Conservation (phyloP, 2,797 vertebrate species). For the Muraenolepis orangiensis region DNA sequence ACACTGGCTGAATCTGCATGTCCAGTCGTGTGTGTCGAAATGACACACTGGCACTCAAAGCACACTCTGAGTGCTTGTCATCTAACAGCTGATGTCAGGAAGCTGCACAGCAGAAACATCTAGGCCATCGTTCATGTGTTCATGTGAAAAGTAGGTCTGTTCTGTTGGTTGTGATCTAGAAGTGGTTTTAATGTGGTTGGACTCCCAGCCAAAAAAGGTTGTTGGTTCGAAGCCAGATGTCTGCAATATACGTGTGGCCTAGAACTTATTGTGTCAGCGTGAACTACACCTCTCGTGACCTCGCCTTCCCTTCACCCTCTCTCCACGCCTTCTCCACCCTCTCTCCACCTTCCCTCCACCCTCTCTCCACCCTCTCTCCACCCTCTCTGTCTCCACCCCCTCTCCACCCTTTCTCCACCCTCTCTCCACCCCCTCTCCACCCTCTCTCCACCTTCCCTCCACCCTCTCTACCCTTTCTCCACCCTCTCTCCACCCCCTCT, state of each 20-base stretch:
- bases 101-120: neutral
- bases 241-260: neutral
- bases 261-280: too few relatives aligned
- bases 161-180: neutral
- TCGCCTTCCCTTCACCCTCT: neutral
- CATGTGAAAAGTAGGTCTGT: neutral
- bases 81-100: neutral
- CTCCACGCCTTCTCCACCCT: neutral
- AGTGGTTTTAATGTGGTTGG: neutral
- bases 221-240: neutral
- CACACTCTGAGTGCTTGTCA: neutral
- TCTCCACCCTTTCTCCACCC: too few relatives aligned
- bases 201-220: neutral
- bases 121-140: neutral
- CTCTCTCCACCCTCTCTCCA: neutral
- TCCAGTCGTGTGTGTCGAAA: neutral
- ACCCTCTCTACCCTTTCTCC: neutral
- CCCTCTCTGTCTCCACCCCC: too few relatives aligned
- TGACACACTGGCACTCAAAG: constrained; percentile 15
- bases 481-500: neutral
- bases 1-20: neutral
- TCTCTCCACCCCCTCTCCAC: neutral
- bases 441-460: neutral
- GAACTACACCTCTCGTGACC: neutral
- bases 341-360: neutral